Base-by-base conservation (phyloP, 2,113 vertebrate genomes). In the Calidris pygmaea region DNA sequence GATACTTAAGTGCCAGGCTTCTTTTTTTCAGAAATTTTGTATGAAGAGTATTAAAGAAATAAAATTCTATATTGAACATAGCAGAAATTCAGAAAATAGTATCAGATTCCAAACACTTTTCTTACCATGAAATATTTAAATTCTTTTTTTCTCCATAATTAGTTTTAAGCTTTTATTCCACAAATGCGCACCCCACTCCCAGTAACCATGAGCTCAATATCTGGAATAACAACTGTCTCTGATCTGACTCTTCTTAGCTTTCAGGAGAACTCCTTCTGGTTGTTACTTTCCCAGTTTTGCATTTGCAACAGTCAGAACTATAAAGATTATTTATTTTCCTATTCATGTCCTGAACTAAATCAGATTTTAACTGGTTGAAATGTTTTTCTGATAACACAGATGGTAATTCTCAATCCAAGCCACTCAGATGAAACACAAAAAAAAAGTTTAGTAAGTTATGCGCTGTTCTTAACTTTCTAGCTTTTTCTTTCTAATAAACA, bases 1-100 rank as follows among this genome's bases (percentile, higher is more conserved):
- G 6, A 39, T 66, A 27, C 6, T 27, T 74, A 50, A 56, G 7
- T 79, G 56, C 1, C 0, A 19, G 16, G 1, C 0, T 47, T n/a
- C 4, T n/a, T 65, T 55, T 63, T 19, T 8, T 35, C 35, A 27
- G 6, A 41, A 26, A 34, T 32, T 53, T 81, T 80, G 5, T 45
- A 37, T 41, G 3, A 35, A 35, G 4, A 47, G 3, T 53, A 41
- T 41, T 74, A 70, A 22, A 83, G 20, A 77, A 47, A 52, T 6
- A 47, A 68, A 18, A 3, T 72, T 88, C 2, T 81, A 1, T 4
- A 48, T 62, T 84, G 12, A 63, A 58, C 8, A 62, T 16, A 70
- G 7, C 3, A 60, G 4, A 86, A 89, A 62, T 66, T 70, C 17
- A n/a, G 32, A 83, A 92, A 27, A 52, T 3, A 83, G 2, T 15